Percentiles rank a stretch among this genome's conserved stretches.
phyloP scores from a whole-genome alignment of 2,797 vertebrate species.

The Margarornis squamiger region DNA sequence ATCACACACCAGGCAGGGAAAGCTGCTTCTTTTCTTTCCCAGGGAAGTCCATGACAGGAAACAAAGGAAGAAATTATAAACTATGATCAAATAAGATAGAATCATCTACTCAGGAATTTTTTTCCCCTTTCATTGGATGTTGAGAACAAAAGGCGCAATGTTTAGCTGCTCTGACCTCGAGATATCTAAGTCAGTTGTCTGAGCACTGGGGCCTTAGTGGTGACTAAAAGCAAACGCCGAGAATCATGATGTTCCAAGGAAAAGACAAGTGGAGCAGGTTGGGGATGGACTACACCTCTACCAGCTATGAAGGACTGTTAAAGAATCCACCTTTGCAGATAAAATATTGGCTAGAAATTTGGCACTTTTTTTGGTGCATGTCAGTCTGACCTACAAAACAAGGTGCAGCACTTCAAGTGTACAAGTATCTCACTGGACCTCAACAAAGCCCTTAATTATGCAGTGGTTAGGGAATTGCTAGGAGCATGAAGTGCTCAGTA shows the following conservation, averaged over 20 bases:
- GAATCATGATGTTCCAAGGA: neutral
- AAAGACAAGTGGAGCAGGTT: neutral
- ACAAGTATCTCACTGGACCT: slow-evolving; percentile 6
- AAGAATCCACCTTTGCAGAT: slow-evolving; percentile 6
- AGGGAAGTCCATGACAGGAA: slow-evolving; percentile 56
- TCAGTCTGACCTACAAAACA: neutral
- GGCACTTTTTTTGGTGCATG: neutral
- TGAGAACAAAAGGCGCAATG: slow-evolving; percentile 49
- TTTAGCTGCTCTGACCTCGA: neutral
- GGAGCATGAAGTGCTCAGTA: slow-evolving; percentile 20
- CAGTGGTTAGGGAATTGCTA: slow-evolving; percentile 19
- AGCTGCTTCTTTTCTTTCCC: slow-evolving; percentile 59
- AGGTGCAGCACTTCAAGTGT: slow-evolving; percentile 6
- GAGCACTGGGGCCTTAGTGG: neutral
- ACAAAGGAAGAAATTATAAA: slow-evolving; percentile 53
- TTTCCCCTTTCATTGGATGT: neutral
- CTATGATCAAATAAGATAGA: slow-evolving; percentile 37
- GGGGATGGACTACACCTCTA: neutral
- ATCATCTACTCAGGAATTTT: slow-evolving; percentile 34
- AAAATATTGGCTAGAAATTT: neutral
- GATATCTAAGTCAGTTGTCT: neutral
- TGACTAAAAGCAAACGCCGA: neutral
- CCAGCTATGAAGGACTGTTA: neutral
- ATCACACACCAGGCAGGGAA: slow-evolving; percentile 53
- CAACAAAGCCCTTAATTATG: slow-evolving; percentile 45